A percentile compares a stretch with the other conserved stretches of the same genome.
Conservation (phyloP, 2,113 vertebrate species). For the Tiliqua scincoides region DNA sequence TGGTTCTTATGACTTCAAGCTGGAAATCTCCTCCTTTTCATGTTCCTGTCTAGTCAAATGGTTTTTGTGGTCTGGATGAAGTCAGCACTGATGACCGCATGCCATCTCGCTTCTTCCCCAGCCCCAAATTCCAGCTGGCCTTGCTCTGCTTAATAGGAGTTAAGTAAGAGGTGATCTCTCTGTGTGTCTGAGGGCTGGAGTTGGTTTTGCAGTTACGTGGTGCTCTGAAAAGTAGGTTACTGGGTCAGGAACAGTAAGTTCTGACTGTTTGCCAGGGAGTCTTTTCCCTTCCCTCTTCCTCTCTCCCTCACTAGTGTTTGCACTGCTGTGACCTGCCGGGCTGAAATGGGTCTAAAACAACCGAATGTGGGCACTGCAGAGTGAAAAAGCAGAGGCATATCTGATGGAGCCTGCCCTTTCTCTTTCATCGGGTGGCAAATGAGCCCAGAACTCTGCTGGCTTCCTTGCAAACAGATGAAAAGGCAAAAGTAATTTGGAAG, state of each 20-base stretch:
- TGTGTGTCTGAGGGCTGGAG: constrained; percentile 60
- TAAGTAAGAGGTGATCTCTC: constrained; percentile 85
- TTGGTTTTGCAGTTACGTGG: constrained; percentile 81
- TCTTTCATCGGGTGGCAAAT: not conserved
- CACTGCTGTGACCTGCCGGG: constrained; percentile 86
- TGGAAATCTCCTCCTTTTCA: constrained; percentile 17
- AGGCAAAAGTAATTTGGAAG: constrained; percentile 32
- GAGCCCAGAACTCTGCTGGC: not conserved
- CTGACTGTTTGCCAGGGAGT: constrained; percentile 83
- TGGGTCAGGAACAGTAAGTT: constrained; percentile 92
- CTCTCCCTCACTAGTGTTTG: constrained; percentile 64
- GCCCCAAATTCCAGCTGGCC: not conserved
- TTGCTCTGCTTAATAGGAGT: constrained; percentile 61
- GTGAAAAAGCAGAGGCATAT: not conserved
- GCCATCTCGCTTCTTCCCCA: not conserved
- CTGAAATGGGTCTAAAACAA: constrained; percentile 83
- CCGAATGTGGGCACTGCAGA: constrained; percentile 40
- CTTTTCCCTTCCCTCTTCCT: constrained; percentile 22
- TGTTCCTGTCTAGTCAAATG: constrained; percentile 32
- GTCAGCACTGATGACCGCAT: constrained; percentile 32
- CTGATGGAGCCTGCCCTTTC: constrained; percentile 30
- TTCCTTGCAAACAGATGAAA: not conserved
- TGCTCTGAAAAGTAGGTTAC: constrained; percentile 91
- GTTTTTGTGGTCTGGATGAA: constrained; percentile 48
- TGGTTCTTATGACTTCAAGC: not conserved